Evolutionary conservation across 2,888 invertebrate genomes (phyloP).

Genomic region (Copidosoma aretas): DNA sequence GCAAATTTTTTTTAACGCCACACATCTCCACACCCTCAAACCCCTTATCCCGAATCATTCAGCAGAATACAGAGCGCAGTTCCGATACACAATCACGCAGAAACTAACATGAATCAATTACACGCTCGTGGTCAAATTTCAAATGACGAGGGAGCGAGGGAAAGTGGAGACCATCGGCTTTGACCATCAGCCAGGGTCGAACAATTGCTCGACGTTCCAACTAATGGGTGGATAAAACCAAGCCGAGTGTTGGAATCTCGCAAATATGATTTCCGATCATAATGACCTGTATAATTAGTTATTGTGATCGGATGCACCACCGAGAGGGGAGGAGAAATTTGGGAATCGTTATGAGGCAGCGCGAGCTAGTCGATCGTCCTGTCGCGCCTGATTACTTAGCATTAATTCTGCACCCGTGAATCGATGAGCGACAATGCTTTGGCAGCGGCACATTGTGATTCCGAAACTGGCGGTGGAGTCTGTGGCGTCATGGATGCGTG

Average conservation of each 20-base stretch:
- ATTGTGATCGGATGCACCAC: too few species aligned
- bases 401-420: conserved; percentile 59
- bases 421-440: conserved; percentile 56
- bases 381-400: conserved; percentile 57
- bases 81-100: not conserved
- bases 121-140: conserved; percentile 1
- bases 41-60: too few species aligned
- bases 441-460: conserved; percentile 48
- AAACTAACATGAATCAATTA: conserved; percentile 12
- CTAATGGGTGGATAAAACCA: conserved; percentile 23
- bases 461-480: conserved; percentile 7
- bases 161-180: not conserved
- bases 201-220: conserved; percentile 12
- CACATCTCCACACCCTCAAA: too few species aligned
- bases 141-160: not conserved
- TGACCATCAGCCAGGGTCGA: not conserved
- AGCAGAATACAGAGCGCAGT: not conserved
- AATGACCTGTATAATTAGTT: conserved; percentile 53
- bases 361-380: conserved; percentile 4
- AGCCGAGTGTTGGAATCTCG: not conserved
- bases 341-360: conserved; percentile 38
- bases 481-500: conserved; percentile 5
- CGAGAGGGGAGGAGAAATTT: conserved; percentile 41
- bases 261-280: conserved; percentile 14
- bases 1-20: too few species aligned